Evolutionary conservation across 2,797 vertebrate genomes (phyloP).

Genomic region (Helarctos malayanus): DNA sequence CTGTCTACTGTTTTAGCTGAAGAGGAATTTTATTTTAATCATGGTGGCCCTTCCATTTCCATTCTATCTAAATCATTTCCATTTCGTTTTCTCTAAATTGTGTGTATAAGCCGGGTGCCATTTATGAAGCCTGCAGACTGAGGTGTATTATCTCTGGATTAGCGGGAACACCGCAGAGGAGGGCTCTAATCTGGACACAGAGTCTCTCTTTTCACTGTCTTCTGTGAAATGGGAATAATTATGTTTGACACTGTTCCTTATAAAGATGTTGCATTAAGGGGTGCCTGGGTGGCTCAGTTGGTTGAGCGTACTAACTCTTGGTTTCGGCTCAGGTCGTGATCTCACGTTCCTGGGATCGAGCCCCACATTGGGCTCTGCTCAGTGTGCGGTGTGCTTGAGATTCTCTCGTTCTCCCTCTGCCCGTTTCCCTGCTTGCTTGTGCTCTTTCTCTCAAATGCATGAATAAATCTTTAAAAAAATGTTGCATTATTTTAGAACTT

Average conservation of each 20-base stretch:
- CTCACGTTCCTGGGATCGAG: background rate
- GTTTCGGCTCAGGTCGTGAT: background rate
- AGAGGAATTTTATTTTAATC: background rate
- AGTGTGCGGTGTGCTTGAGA: background rate
- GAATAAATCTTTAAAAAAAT: background rate
- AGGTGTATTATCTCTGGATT: background rate
- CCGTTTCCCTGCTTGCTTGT: background rate
- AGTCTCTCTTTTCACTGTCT: background rate
- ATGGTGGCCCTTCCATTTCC: background rate
- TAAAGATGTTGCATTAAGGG: background rate
- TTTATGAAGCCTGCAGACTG: background rate
- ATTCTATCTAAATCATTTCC: background rate
- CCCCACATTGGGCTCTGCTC: background rate
- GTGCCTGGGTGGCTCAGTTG: background rate
- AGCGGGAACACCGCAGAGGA: background rate
- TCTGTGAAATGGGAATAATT: background rate
- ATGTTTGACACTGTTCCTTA: background rate
- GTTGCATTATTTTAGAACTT: background rate
- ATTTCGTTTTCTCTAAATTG: background rate
- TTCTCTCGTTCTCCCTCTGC: background rate
- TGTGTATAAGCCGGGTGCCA: background rate
- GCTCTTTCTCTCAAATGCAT: background rate
- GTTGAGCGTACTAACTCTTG: background rate
- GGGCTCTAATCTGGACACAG: background rate
- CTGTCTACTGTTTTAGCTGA: background rate